These are phyloP conservation scores for Carollia perspicillata DNA, from an alignment of 2,113 vertebrate genomes.

Conservation along the genomic window DNA sequence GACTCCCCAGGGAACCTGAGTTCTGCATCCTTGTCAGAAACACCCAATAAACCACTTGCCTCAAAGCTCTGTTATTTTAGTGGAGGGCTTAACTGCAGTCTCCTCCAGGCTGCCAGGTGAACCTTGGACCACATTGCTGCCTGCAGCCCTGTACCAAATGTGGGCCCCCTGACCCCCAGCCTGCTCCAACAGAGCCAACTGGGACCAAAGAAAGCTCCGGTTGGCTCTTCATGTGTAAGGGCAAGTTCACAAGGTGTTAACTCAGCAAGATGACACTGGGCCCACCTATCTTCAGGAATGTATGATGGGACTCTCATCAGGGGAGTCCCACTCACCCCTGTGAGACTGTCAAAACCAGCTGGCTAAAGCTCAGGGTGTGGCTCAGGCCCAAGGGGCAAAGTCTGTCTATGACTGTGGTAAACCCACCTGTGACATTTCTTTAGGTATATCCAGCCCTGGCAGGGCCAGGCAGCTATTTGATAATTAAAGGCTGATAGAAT, in stretches of 20 bases:
- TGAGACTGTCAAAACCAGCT: background rate
- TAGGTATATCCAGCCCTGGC: background rate
- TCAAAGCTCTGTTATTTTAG: background rate
- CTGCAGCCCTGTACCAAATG: background rate
- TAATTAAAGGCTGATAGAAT: background rate
- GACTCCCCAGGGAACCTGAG: background rate
- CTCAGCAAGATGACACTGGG: background rate
- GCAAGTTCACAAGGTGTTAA: background rate
- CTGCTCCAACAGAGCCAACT: background rate
- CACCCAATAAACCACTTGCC: slow-evolving; percentile 21
- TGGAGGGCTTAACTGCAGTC: background rate
- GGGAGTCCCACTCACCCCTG: background rate
- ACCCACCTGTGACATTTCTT: background rate
- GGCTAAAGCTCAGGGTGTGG: background rate
- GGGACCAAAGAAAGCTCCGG: background rate
- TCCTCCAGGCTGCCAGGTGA: background rate
- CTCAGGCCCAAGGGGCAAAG: background rate
- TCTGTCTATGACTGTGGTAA: background rate
- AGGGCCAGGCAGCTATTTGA: background rate
- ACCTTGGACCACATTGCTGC: background rate
- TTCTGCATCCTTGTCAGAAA: slow-evolving; percentile 5
- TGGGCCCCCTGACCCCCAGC: background rate
- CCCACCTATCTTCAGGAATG: background rate
- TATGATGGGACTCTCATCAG: too few relatives aligned
- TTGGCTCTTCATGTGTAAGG: background rate